These are phyloP conservation scores for Amphipoea lucens DNA, from an alignment of 2,888 invertebrate genomes.

Conservation along the genomic window DNA sequence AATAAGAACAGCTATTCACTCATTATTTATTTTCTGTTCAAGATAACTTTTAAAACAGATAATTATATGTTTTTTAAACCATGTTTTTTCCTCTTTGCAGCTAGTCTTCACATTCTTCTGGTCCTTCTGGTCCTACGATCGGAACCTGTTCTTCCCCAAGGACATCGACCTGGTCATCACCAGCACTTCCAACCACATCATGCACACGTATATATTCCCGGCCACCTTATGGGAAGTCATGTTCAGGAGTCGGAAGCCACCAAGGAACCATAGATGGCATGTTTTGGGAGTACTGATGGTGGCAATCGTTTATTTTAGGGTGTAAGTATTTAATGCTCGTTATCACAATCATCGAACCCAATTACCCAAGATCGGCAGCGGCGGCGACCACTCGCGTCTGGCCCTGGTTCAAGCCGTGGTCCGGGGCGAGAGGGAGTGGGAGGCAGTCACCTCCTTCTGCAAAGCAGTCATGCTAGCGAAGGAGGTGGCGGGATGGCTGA, in stretches of 20 bases:
- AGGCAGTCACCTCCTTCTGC: too few species aligned
- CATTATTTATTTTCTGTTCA: too few species aligned
- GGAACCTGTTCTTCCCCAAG: conserved; percentile 60
- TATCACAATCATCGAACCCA: background rate
- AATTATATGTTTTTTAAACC: background rate
- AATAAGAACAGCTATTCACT: too few species aligned
- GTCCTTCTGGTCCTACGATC: conserved; percentile 62
- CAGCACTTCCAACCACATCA: conserved; percentile 63
- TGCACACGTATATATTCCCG: conserved; percentile 61
- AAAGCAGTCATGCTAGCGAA: too few species aligned
- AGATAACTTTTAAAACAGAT: too few species aligned
- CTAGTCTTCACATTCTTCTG: conserved; percentile 60
- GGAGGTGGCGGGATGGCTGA: too few species aligned
- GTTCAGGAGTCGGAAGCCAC: conserved; percentile 47
- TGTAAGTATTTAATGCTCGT: conserved; percentile 53
- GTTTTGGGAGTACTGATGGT: background rate
- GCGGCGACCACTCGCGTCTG: too few species aligned
- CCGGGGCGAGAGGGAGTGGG: too few species aligned
- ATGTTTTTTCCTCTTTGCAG: conserved; percentile 49
- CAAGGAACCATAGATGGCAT: conserved; percentile 22
- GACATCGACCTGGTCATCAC: conserved; percentile 62
- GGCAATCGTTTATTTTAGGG: conserved; percentile 42
- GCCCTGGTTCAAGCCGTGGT: too few species aligned
- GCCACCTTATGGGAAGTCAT: conserved; percentile 57
- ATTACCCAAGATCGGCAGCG: too few species aligned